Evolutionary conservation across 2,888 invertebrate species (phyloP).

Genomic region (Latrodectus hesperus): DNA sequence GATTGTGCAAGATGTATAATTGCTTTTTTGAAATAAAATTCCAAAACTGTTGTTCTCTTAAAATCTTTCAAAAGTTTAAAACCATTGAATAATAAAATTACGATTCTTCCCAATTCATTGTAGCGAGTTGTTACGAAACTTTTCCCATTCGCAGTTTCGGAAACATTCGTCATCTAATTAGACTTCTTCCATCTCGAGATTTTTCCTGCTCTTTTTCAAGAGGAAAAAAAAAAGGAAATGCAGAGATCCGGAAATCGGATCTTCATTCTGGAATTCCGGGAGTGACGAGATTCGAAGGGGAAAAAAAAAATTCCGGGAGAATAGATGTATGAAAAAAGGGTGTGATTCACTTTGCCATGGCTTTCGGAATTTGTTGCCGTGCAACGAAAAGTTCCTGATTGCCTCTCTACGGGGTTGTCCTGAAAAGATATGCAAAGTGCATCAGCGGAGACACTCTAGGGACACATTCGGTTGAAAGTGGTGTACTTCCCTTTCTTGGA

Average conservation of each 20-base stretch:
- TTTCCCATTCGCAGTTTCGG: no score
- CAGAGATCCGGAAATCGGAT: neutral
- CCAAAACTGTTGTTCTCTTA: no score
- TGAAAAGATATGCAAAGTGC: conserved; percentile 63
- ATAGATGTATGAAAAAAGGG: neutral
- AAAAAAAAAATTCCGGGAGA: neutral
- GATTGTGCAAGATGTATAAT: no score
- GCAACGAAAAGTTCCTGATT: conserved; percentile 33
- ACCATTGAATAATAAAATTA: no score
- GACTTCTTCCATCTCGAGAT: neutral
- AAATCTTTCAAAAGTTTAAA: no score
- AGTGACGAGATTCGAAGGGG: neutral
- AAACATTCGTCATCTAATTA: no score
- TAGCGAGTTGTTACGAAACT: no score
- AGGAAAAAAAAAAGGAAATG: neutral
- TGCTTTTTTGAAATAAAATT: no score
- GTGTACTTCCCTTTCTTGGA: neutral
- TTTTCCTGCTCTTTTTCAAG: neutral
- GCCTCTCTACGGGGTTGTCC: conserved; percentile 6
- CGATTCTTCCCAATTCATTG: no score
- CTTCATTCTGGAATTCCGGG: neutral
- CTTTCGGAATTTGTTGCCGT: conserved; percentile 23
- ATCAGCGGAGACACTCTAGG: conserved; percentile 13
- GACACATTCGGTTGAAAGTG: conserved; percentile 9
- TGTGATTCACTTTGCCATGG: conserved; percentile 47